Percentiles rank a stretch among this genome's conserved stretches.
phyloP scores from a whole-genome alignment of 2,888 invertebrate species.

The Amblyteles armatorius region DNA sequence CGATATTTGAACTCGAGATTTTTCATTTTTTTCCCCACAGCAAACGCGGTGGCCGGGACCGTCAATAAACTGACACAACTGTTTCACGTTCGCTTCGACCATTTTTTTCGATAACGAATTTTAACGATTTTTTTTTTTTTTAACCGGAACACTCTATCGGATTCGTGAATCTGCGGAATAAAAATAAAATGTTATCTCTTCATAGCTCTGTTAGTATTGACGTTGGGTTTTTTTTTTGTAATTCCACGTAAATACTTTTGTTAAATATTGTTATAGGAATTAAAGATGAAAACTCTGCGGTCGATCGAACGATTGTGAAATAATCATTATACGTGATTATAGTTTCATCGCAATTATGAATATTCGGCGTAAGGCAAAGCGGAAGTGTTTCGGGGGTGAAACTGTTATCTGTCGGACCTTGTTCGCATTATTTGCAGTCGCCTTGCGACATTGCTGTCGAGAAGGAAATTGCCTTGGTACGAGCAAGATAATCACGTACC shows the following conservation, averaged over 20 bases:
- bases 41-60: not conserved
- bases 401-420: too few relatives aligned
- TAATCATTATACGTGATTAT: not conserved
- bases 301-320: not conserved
- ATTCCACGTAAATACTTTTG: not conserved
- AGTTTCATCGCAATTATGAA: not conserved
- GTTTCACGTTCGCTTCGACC: not conserved
- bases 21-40: not conserved
- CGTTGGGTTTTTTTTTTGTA: not conserved
- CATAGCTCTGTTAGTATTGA: slow-evolving; percentile 44
- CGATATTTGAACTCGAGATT: slow-evolving; percentile 46
- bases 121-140: slow-evolving; percentile 2
- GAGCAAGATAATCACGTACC: too few relatives aligned
- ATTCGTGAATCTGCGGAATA: slow-evolving; percentile 14
- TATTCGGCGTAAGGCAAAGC: not conserved
- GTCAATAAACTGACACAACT: slow-evolving; percentile 36
- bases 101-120: slow-evolving; percentile 5
- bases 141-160: slow-evolving; percentile 54
- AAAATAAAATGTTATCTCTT: slow-evolving; percentile 39
- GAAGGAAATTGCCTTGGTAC: too few relatives aligned
- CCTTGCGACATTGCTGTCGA: too few relatives aligned
- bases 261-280: not conserved
- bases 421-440: too few relatives aligned
- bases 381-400: too few relatives aligned
- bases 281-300: not conserved